Percentiles rank a stretch among this genome's conserved stretches.
Conservation (phyloP, 1,140 invertebrate species). For the Cherax quadricarinatus region DNA sequence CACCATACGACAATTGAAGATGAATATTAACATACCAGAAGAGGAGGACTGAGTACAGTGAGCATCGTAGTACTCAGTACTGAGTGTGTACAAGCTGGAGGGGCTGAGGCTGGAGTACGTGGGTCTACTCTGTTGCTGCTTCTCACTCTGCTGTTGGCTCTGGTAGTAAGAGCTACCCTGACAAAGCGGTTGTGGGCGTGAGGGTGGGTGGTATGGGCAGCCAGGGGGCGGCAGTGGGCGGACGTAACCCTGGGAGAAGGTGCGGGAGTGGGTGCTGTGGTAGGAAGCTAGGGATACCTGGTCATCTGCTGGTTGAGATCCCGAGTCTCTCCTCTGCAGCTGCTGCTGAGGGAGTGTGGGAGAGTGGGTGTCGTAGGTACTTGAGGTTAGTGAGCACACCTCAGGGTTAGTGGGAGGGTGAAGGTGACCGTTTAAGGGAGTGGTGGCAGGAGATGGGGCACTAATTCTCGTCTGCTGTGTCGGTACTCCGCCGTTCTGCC, state of each 20-base stretch:
- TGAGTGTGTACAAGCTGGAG: constrained; percentile 44
- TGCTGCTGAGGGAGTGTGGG: constrained; percentile 10
- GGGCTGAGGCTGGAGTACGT: constrained; percentile 44
- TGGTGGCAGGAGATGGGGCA: neutral
- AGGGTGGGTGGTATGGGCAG: constrained; percentile 36
- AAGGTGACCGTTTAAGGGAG: neutral
- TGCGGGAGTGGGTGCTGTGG: constrained; percentile 56
- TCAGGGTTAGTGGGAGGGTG: constrained; percentile 43
- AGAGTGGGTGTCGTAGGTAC: constrained; percentile 36
- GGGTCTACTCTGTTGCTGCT: neutral
- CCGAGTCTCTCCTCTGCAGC: constrained; percentile 30
- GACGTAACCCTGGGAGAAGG: constrained; percentile 60
- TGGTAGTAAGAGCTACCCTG: constrained; percentile 24
- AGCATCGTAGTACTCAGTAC: constrained; percentile 46
- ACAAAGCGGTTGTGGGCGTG: constrained; percentile 22
- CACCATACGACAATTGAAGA: too few species aligned
- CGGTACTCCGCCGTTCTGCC: constrained; percentile 34
- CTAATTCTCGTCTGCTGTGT: neutral
- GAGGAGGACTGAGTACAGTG: constrained; percentile 34
- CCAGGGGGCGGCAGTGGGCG: constrained; percentile 53
- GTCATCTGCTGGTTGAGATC: constrained; percentile 21
- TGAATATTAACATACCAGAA: neutral
- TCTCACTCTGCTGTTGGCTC: neutral
- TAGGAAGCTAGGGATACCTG: constrained; percentile 52
- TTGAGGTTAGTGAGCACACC: constrained; percentile 48